Evolutionary conservation across 2,888 invertebrate species (phyloP), one percentile per base, ranked within the genome.

Genomic region (Meghimatium bilineatum): DNA sequence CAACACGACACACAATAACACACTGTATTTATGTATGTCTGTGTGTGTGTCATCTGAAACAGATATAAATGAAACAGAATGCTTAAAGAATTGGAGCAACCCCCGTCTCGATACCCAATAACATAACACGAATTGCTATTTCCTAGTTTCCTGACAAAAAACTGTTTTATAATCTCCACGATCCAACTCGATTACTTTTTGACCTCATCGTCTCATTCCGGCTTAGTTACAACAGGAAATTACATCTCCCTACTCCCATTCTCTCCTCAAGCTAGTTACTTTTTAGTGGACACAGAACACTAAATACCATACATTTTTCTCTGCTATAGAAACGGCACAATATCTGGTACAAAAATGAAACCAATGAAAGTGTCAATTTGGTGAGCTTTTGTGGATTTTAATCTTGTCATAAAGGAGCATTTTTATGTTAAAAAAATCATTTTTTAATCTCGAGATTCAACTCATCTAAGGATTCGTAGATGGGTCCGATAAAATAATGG

Each of bases 141-240:
- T 74, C 17, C 71, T 26, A 44, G 12, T 26, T 17, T 49, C 29
- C 44, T 26, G 29, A n/a, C 49, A 74, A 29, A 44, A 74, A 74
- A 74, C 44, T 17, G 44, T 14, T 44, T 49, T 17, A 49, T 49
- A 74, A 74, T 74, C 49, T 49, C 17, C 38, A 17, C 38, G 26
- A 71, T 36, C 36, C 23, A 5, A 38, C 38, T 38, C 38, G 71
- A 36, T 74, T 74, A 44, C 72, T n/a, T 29, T 44, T 14, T 44
- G 49, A 44, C 72, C 44, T 49, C 49, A 74, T 74, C 72, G 44
- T 49, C 72, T 74, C 36, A 71, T 74, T 44, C 29, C 1, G 49
- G 49, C 44, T 74, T 74, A 49, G 72, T 49, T 74, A 74, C 72
- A 74, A 74, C 44, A 74, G 72, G 72, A 74, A 74, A 74, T 74